Evolutionary conservation across 2,888 invertebrate genomes (phyloP).

Genomic region (Apodemia zela): DNA sequence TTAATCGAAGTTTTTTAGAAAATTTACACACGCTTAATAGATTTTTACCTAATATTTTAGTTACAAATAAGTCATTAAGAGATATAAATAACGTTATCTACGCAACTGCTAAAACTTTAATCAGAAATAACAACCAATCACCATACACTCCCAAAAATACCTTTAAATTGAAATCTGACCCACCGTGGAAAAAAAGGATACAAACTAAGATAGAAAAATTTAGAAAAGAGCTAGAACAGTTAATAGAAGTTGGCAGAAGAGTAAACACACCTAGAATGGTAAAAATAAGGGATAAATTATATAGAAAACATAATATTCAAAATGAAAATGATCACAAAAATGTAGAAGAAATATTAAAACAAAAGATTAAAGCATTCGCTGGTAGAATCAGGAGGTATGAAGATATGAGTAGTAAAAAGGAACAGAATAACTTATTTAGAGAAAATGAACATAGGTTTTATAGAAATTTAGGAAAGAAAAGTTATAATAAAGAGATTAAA

Average conservation of each 20-base stretch:
- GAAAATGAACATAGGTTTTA: too few relatives aligned
- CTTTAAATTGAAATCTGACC: background rate
- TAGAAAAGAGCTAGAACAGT: background rate
- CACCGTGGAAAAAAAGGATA: background rate
- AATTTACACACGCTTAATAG: background rate
- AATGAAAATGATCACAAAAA: too few relatives aligned
- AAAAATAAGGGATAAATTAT: too few relatives aligned
- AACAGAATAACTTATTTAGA: too few relatives aligned
- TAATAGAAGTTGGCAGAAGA: slow-evolving; percentile 20
- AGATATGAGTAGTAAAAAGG: too few relatives aligned
- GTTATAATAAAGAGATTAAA: too few relatives aligned
- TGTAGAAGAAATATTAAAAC: too few relatives aligned
- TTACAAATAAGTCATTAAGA: background rate
- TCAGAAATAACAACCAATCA: background rate
- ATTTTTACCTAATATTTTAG: background rate
- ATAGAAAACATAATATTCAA: too few relatives aligned
- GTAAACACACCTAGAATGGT: slow-evolving; percentile 19
- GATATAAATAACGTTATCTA: background rate
- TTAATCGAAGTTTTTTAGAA: background rate
- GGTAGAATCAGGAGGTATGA: too few relatives aligned
- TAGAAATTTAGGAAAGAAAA: too few relatives aligned
- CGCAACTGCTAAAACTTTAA: background rate
- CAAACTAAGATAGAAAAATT: background rate
- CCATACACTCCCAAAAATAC: background rate
- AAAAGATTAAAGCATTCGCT: too few relatives aligned